phyloP scores from a whole-genome alignment of 2,888 invertebrate genomes.

The Cerceris rybyensis region DNA sequence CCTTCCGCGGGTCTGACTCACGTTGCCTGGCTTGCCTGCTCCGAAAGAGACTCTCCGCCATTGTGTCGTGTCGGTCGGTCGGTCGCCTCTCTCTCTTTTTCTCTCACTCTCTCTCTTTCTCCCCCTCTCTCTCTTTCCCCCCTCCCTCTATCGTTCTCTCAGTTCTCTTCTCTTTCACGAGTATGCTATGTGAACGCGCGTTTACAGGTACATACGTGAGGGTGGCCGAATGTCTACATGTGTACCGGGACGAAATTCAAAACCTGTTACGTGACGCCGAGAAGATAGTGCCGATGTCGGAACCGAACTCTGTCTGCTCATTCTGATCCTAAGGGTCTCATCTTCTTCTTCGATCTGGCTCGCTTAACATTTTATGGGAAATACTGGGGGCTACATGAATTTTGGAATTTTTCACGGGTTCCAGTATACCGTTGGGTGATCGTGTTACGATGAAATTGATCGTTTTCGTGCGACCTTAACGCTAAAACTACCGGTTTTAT shows the following conservation, averaged over 20 bases:
- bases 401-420: no score
- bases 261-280: slow-evolving; percentile 56
- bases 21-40: slow-evolving; percentile 53
- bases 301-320: slow-evolving; percentile 22
- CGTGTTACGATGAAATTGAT: no score
- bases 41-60: slow-evolving; percentile 63
- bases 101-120: slow-evolving; percentile 25
- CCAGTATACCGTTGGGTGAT: no score
- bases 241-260: slow-evolving; percentile 56
- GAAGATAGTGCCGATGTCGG: slow-evolving; percentile 42
- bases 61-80: slow-evolving; percentile 64
- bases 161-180: neutral
- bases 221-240: slow-evolving; percentile 57
- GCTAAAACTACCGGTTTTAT: no score
- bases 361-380: neutral
- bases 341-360: slow-evolving; percentile 14
- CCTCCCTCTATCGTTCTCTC: slow-evolving; percentile 1
- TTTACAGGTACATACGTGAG: slow-evolving; percentile 61
- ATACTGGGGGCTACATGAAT: neutral
- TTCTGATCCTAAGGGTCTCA: slow-evolving; percentile 20
- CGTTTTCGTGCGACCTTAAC: no score
- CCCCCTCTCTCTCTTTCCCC: slow-evolving; percentile 8
- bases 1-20: slow-evolving; percentile 66
- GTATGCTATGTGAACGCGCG: slow-evolving; percentile 5
- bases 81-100: slow-evolving; percentile 33